Conservation (phyloP, 23 tunicate species). For the Ascidia mentula region DNA sequence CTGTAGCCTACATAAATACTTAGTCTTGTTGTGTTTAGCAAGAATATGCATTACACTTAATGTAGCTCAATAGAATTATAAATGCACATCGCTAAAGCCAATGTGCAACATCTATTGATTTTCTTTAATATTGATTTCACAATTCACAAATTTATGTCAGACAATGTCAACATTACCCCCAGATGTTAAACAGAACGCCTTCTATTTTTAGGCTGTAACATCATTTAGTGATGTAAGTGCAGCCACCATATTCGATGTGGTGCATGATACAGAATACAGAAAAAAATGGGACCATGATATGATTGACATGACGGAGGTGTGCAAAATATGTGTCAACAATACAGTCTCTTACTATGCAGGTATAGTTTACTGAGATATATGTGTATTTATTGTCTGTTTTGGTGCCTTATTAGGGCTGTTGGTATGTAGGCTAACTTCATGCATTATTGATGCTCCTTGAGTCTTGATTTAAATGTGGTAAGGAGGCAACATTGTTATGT, state of each 20-base stretch:
- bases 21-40: no score
- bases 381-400: not conserved
- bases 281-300: constrained; percentile 96
- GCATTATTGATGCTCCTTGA: not conserved
- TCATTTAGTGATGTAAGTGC: constrained; percentile 71
- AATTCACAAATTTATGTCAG: not conserved
- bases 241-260: constrained; percentile 82
- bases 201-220: constrained; percentile 58
- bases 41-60: no score
- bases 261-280: constrained; percentile 91
- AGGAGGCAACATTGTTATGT: no score
- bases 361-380: no score
- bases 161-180: no score
- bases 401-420: not conserved
- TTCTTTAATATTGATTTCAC: not conserved
- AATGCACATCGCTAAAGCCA: no score
- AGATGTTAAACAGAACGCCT: no score
- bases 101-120: not conserved
- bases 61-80: no score
- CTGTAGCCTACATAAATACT: no score
- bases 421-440: not conserved
- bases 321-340: constrained; percentile 90
- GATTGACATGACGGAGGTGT: constrained; percentile 85
- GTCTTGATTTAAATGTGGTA: no score
- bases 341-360: constrained; percentile 94